Evolutionary conservation across 2,888 invertebrate genomes (phyloP), one percentile per base, ranked within the genome.

Genomic region (Hedya salicella): DNA sequence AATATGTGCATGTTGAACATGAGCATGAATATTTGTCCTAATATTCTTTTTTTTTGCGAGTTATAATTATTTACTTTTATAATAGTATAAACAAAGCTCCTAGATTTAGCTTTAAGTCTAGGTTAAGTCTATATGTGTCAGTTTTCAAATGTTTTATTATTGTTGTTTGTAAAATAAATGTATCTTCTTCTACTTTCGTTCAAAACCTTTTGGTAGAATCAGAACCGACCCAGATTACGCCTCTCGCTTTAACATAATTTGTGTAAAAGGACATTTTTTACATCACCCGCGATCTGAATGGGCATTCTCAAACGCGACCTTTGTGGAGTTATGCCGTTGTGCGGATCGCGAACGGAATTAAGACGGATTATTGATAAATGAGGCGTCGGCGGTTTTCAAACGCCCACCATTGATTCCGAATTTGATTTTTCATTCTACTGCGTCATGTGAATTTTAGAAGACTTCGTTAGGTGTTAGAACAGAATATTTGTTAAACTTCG

Each of bases 211-310:
- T 32, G 13, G 59, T 65, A 52, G 65, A 53, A 6, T 46, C 13
- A 3, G 11, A 46, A 60, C 14, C 6, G 42, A 16, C 25, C 57
- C 62, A 40, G 42, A 63, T 64, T 64, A 59, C 46, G 44, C 46
- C 39, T 64, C 64, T 46, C 65, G 59, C 65, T 36, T 59, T 82
- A 79, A 79, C 80, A 83, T 82, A 83, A 84, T 85, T 82, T 79
- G 75, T 74, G 68, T 69, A 68, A 71, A 71, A 73, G 70, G 72
- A 76, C 77, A 78, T 78, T 79, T 75, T 72, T 70, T 73, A 72
- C 76, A 72, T 78, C 81, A 76, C 76, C 71, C 67, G 69, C 76
- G 76, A 77, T 71, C 73, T 74, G 70, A 73, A 73, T 73, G 70
- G 72, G 70, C 75, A 74, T 79, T 52, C 59, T 25, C 6, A 40